Percentiles rank a stretch among this genome's conserved stretches.
These are phyloP conservation scores for Cotesia glomerata DNA, from an alignment of 1,140 invertebrate genomes.

Conservation along the genomic window DNA sequence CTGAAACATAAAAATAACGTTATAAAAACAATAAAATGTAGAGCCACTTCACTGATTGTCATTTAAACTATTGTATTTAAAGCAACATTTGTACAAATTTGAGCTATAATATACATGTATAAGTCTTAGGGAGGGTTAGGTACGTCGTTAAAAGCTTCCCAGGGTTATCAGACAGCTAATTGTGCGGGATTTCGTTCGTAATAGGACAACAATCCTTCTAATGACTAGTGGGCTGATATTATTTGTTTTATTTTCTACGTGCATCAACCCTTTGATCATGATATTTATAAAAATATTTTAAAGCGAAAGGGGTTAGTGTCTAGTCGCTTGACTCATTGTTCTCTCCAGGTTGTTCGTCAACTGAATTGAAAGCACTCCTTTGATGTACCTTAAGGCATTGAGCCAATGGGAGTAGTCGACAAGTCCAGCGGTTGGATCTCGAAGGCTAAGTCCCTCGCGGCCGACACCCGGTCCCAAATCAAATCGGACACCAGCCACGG, in stretches of 20 bases:
- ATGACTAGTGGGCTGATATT: neutral
- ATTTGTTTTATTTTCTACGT: constrained; percentile 11
- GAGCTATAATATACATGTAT: neutral
- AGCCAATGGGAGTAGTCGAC: constrained; percentile 65
- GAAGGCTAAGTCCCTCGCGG: constrained; percentile 62
- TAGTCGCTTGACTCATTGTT: constrained; percentile 7
- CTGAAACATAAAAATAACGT: constrained; percentile 65
- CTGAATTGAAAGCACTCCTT: constrained; percentile 35
- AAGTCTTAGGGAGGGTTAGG: constrained; percentile 16
- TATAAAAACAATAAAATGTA: neutral
- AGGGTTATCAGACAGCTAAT: constrained; percentile 31
- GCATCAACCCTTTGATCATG: constrained; percentile 5
- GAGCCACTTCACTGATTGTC: neutral
- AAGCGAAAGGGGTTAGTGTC: constrained; percentile 9
- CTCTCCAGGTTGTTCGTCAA: constrained; percentile 13
- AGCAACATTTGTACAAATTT: constrained; percentile 17
- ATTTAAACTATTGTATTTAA: neutral
- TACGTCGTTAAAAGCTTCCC: constrained; percentile 30
- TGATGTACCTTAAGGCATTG: constrained; percentile 61
- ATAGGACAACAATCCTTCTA: constrained; percentile 1
- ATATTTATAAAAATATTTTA: constrained; percentile 18
- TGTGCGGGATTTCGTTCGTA: constrained; percentile 5
- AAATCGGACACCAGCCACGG: constrained; percentile 62
- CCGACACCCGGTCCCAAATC: constrained; percentile 62
- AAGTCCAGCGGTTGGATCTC: constrained; percentile 61